Conservation (phyloP, 2,113 vertebrate genomes). For the Dicrurus megarhynchus region DNA sequence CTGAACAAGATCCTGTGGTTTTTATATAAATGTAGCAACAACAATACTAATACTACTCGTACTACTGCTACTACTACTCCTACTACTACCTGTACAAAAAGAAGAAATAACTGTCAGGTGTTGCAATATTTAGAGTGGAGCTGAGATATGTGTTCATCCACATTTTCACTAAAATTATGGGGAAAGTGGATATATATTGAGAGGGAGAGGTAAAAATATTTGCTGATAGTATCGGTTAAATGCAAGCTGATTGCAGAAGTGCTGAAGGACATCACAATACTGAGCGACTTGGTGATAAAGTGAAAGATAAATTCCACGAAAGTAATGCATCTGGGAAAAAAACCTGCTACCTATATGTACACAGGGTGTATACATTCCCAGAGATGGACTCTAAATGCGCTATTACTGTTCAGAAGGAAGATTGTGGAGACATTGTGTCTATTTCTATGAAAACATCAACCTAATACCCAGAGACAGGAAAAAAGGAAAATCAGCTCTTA, state of each 20-base stretch:
- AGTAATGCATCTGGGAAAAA: background rate
- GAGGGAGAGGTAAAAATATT: background rate
- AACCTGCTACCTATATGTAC: background rate
- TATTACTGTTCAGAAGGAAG: background rate
- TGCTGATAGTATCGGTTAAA: background rate
- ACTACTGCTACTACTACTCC: background rate
- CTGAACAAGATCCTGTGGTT: background rate
- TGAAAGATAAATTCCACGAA: background rate
- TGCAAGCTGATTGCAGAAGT: background rate
- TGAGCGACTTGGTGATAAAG: background rate
- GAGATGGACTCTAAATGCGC: background rate
- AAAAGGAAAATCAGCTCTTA: background rate
- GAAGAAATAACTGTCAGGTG: background rate
- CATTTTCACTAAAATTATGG: background rate
- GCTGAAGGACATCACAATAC: background rate
- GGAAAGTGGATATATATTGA: background rate
- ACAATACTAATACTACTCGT: background rate
- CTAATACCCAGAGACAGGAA: slow-evolving; percentile 6
- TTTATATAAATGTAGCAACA: background rate
- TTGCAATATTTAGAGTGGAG: background rate
- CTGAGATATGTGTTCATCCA: background rate
- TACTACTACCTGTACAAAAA: background rate
- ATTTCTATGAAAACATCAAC: background rate
- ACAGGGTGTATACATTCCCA: background rate
- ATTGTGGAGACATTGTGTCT: background rate